A percentile compares a stretch with the other conserved stretches of the same genome.
Conservation (phyloP, 2,113 vertebrate genomes). For the Ellobius talpinus region DNA sequence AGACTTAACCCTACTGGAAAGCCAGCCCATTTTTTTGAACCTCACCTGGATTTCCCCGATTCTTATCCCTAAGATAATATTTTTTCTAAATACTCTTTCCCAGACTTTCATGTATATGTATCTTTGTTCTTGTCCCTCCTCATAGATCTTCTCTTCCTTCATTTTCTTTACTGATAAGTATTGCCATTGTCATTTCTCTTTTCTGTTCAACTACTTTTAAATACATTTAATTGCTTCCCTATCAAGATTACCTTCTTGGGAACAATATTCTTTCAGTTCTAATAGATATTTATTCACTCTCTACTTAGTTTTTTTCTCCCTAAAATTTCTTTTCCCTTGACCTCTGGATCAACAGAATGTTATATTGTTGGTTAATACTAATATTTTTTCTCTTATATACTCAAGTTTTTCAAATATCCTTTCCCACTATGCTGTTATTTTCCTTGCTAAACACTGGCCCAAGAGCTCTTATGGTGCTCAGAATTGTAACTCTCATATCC, state of each 20-base stretch:
- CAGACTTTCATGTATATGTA: not conserved
- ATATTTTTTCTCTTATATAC: not conserved
- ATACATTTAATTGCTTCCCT: not conserved
- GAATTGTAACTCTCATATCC: not conserved
- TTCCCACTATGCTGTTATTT: not conserved
- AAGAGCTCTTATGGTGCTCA: not conserved
- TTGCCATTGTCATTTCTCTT: not conserved
- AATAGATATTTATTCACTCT: not conserved
- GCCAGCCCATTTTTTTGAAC: not conserved
- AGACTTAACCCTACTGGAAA: constrained; percentile 35
- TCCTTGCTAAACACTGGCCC: not conserved
- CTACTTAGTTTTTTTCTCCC: not conserved
- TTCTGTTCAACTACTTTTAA: not conserved
- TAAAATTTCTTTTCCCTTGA: not conserved
- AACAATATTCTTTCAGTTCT: not conserved
- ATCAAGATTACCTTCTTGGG: not conserved
- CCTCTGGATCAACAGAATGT: not conserved
- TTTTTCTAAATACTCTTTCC: not conserved
- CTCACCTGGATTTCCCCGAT: not conserved
- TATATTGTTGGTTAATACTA: not conserved
- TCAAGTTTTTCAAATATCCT: not conserved
- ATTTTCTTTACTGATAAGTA: constrained; percentile 21
- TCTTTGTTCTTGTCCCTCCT: not conserved
- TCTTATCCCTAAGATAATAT: not conserved
- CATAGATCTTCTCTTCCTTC: not conserved